Percentiles rank a stretch among this genome's conserved stretches.
Conservation (phyloP, 2,888 invertebrate genomes). For the Hypercompe scribonia region DNA sequence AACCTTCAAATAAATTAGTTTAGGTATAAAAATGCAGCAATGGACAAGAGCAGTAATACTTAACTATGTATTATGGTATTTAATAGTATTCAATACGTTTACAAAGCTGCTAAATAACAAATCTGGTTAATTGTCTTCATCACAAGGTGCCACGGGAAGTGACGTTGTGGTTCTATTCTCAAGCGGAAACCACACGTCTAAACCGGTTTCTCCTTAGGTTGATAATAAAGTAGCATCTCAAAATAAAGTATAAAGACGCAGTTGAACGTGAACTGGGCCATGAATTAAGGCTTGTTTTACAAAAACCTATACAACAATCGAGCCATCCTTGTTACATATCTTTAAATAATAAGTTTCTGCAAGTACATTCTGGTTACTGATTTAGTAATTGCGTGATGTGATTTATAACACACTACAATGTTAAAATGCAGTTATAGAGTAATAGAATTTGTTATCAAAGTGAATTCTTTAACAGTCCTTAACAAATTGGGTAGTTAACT, state of each 20-base stretch:
- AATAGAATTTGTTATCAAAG: not conserved
- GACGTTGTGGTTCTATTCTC: constrained; percentile 26
- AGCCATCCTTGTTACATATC: not conserved
- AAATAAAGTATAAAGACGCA: not conserved
- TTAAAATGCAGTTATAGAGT: not conserved
- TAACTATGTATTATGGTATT: too few relatives aligned
- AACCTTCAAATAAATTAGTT: not conserved
- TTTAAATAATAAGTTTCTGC: not conserved
- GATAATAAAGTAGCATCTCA: constrained; percentile 12
- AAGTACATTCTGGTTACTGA: not conserved
- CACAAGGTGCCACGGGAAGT: constrained; percentile 20
- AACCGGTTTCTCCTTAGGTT: constrained; percentile 20
- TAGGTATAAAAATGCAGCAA: not conserved
- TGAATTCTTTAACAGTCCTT: not conserved
- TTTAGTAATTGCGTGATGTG: not conserved
- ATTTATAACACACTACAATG: not conserved
- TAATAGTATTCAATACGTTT: not conserved
- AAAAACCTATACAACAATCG: not conserved
- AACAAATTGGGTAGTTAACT: too few relatives aligned
- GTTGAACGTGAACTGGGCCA: not conserved
- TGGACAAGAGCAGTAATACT: not conserved
- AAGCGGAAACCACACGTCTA: constrained; percentile 24
- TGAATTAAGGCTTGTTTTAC: not conserved
- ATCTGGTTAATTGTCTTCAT: constrained; percentile 10
- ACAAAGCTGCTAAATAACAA: not conserved